Evolutionary conservation across 2,113 vertebrate genomes (phyloP).

Genomic region (Spilogale gracilis): DNA sequence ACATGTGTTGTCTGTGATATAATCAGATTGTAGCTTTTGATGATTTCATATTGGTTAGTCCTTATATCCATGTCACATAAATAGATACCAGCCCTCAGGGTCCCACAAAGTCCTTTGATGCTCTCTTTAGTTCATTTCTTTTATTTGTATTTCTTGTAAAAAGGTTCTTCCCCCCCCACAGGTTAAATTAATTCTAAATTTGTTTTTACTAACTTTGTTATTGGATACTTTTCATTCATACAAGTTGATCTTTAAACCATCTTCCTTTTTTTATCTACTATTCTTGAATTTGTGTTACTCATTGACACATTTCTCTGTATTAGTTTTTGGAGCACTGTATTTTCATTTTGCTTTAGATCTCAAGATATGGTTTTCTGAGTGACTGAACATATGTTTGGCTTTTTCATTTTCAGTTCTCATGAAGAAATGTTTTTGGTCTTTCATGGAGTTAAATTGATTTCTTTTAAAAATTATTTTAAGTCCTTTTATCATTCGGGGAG

Average conservation of each 20-base stretch:
- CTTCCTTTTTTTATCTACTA: not conserved
- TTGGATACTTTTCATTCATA: slow-evolving; percentile 44
- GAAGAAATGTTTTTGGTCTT: slow-evolving; percentile 7
- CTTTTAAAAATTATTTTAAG: not conserved
- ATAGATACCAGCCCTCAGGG: not conserved
- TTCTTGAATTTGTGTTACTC: slow-evolving; percentile 36
- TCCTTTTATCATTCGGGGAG: not conserved
- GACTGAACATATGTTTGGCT: not conserved
- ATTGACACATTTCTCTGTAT: not conserved
- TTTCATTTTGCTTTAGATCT: slow-evolving; percentile 35
- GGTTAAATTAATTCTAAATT: slow-evolving; percentile 25
- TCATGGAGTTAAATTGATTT: not conserved
- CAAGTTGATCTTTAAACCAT: slow-evolving; percentile 1
- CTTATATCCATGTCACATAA: not conserved
- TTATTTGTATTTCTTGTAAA: slow-evolving; percentile 62
- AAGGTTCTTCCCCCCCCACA: not conserved
- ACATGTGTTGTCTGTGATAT: not conserved
- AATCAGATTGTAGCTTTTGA: slow-evolving; percentile 13
- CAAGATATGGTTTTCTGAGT: not conserved
- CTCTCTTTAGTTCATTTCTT: not conserved
- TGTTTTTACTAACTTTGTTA: slow-evolving; percentile 33
- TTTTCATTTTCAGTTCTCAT: slow-evolving; percentile 58
- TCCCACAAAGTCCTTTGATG: not conserved
- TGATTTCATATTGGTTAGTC: slow-evolving; percentile 7
- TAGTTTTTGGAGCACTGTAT: slow-evolving; percentile 26